These are phyloP conservation scores for Alauda arvensis DNA, from an alignment of 2,797 vertebrate species.

Conservation along the genomic window DNA sequence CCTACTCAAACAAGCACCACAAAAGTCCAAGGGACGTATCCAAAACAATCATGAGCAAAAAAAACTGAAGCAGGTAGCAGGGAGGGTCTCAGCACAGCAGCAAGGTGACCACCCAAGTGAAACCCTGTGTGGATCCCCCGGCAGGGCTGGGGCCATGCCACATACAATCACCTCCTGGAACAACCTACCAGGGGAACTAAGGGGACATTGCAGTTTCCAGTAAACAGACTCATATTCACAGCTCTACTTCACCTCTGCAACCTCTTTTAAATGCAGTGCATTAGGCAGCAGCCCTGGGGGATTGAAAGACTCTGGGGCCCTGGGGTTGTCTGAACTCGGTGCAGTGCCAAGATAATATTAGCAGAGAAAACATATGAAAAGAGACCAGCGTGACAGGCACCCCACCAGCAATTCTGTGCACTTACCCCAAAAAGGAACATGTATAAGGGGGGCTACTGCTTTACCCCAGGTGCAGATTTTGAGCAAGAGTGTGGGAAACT, in stretches of 20 bases:
- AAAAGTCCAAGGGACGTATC: neutral
- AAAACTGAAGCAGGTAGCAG: neutral
- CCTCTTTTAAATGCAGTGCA: neutral
- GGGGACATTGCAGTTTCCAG: neutral
- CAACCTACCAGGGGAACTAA: neutral
- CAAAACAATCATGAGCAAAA: neutral
- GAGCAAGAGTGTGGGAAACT: neutral
- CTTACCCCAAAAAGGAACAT: neutral
- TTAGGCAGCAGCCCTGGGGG: neutral
- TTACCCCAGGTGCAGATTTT: neutral
- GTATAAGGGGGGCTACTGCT: neutral
- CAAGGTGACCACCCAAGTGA: neutral
- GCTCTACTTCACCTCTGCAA: neutral
- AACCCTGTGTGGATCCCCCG: neutral
- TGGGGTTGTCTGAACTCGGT: accelerated
- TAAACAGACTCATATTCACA: neutral
- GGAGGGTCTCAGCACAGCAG: neutral
- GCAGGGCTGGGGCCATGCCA: accelerated
- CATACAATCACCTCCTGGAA: accelerated
- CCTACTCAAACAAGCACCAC: neutral
- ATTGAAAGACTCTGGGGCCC: neutral
- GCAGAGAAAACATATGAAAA: neutral
- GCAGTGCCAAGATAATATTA: neutral
- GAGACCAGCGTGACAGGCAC: accelerated
- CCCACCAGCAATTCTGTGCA: neutral